Percentiles rank a stretch among this genome's conserved stretches.
Evolutionary conservation across 2,113 vertebrate genomes (phyloP).

Genomic region (Diphyllodes magnificus): DNA sequence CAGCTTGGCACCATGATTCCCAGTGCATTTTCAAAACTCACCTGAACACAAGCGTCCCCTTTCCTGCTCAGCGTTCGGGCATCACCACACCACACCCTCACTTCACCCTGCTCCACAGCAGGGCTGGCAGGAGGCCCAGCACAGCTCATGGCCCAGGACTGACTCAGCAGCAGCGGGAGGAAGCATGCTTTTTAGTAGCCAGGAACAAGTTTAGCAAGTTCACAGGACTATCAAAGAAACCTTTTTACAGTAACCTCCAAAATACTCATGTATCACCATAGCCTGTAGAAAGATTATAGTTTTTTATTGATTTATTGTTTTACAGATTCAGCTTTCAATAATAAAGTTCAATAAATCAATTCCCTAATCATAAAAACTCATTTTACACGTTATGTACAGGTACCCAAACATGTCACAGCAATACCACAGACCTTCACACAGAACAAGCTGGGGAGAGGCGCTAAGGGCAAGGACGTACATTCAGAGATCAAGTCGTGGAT

Average conservation of each 20-base stretch:
- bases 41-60: not conserved
- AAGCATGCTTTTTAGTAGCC: not conserved
- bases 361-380: slow-evolving; percentile 75
- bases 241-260: not conserved
- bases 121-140: not conserved
- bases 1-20: not conserved
- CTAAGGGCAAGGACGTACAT: slow-evolving; percentile 52
- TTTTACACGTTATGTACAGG: slow-evolving; percentile 78
- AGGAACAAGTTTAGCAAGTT: not conserved
- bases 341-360: slow-evolving; percentile 74
- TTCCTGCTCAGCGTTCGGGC: not conserved
- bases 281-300: slow-evolving; percentile 72
- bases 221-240: not conserved
- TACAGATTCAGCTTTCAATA: slow-evolving; percentile 71
- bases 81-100: not conserved
- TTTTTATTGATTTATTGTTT: slow-evolving; percentile 70
- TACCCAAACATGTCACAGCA: slow-evolving; percentile 62
- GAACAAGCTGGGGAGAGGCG: not conserved
- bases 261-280: slow-evolving; percentile 59
- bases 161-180: not conserved
- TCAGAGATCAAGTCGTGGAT: slow-evolving; percentile 57
- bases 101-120: not conserved
- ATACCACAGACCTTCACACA: slow-evolving; percentile 41
- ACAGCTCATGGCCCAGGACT: not conserved
- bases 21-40: not conserved